Evolutionary conservation across 2,113 vertebrate genomes (phyloP).

Genomic region (Trachemys scripta): DNA sequence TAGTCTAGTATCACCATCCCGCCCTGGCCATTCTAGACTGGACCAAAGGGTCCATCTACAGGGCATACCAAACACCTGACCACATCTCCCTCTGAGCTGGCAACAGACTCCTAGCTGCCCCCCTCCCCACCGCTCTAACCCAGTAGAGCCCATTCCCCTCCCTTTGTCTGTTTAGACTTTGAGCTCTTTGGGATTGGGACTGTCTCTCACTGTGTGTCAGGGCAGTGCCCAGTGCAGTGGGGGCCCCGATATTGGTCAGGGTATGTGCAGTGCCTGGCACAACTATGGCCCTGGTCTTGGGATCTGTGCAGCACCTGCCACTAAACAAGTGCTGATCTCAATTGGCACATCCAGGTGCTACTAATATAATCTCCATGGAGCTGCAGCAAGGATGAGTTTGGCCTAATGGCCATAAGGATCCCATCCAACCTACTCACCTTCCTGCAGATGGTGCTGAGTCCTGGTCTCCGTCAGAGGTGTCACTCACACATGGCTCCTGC

Average conservation of each 20-base stretch:
- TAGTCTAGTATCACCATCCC: too few relatives aligned
- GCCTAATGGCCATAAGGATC: not conserved
- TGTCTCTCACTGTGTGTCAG: not conserved
- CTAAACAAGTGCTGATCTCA: not conserved
- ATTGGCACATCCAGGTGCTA: not conserved
- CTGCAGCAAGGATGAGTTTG: not conserved
- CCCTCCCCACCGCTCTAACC: not conserved
- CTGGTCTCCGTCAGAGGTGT: not conserved
- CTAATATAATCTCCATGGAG: not conserved
- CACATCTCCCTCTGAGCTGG: not conserved
- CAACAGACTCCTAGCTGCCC: too few relatives aligned
- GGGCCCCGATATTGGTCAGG: not conserved
- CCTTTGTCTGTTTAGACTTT: not conserved
- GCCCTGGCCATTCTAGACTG: too few relatives aligned
- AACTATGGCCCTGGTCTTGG: not conserved
- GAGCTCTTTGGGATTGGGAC: not conserved
- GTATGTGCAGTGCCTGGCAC: not conserved
- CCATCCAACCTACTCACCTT: not conserved
- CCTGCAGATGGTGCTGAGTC: not conserved
- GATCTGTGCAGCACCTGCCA: not conserved
- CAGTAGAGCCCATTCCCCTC: not conserved
- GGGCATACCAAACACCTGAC: not conserved
- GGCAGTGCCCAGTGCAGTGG: not conserved
- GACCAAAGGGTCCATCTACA: not conserved
- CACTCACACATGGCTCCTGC: not conserved